These are phyloP conservation scores for Clamator glandarius DNA, from an alignment of 2,797 vertebrate species.

Conservation along the genomic window DNA sequence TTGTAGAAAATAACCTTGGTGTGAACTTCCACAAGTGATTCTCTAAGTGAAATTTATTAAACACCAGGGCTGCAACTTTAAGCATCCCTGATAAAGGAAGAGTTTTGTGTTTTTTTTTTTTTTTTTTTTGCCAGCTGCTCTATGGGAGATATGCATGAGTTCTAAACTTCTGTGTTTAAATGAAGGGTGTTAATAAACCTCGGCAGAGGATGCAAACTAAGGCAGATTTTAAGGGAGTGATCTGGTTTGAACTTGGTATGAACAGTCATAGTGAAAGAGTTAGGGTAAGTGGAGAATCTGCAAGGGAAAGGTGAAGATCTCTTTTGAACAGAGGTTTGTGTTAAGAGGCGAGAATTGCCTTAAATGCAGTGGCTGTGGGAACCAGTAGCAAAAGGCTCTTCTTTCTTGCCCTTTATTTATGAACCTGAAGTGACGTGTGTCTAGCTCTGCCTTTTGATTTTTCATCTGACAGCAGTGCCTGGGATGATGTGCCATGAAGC, in stretches of 20 bases:
- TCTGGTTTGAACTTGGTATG: neutral
- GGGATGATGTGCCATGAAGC: neutral
- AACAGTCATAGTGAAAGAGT: neutral
- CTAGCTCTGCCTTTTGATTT: neutral
- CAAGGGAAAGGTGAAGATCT: neutral
- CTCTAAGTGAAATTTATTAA: neutral
- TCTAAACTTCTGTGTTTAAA: neutral
- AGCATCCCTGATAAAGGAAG: neutral
- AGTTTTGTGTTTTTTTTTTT: neutral
- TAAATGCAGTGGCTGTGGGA: neutral
- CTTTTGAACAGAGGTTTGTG: neutral
- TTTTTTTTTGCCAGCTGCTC: neutral
- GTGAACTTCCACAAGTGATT: neutral
- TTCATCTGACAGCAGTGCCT: neutral
- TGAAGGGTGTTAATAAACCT: neutral
- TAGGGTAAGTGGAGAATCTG: neutral
- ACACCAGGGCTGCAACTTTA: neutral
- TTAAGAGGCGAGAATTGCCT: neutral
- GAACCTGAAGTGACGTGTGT: accelerated
- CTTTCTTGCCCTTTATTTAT: neutral
- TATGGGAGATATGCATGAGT: neutral
- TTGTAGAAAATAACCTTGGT: slow-evolving; percentile 38
- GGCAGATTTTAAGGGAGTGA: neutral
- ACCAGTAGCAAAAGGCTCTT: neutral
- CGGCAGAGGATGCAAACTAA: neutral